Base-by-base conservation (phyloP, 2,113 vertebrate genomes). In the Elephas maximus region DNA sequence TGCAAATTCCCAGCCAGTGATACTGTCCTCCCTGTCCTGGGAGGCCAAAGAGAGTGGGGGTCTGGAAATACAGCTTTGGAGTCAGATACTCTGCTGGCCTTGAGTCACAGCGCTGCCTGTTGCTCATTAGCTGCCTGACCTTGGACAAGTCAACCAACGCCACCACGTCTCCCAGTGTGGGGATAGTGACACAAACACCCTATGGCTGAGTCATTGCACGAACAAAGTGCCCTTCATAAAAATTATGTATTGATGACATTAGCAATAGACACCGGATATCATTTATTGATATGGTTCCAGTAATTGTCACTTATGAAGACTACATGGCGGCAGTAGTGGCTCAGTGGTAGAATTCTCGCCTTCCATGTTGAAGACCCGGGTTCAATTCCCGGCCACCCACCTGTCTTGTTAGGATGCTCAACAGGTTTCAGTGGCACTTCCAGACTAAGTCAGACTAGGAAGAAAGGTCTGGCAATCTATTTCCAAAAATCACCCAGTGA, bases 51-150 rank as follows among this genome's bases (percentile, higher is more conserved):
- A 20, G 45, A 0, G 0, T 2, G 28, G 26, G 28, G 65, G 8
- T 1, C 0, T 1, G 76, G 84, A 65, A 51, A 10, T 18, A 0
- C 0, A 1, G 28, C 5, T 53, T 14, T 14, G 2, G 9, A 44
- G 51, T 24, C 44, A 20, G 62, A 24, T 8, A 21, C 7, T 41
- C 44, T 44, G 82, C 53, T 67, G 74, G 28, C 14, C 63, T 44
- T 20, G 41, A 74, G 2, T 2, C 0, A 0, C 11, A 17, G n/a
- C 23, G 41, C 28, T 17, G 28, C 0, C 3, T 57, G 53, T 17
- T 57, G 2, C 44, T 18, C 45, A 18, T 51, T 2, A 57, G 65
- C 24, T 21, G 3, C 1, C 0, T 9, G 83, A 30, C 11, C 2
- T 8, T 15, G 57, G 15, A 53, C 0, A 11, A 24, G 23, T 37